These are phyloP conservation scores for Eupithecia pulchellata DNA, from an alignment of 2,888 invertebrate species.

Conservation along the genomic window DNA sequence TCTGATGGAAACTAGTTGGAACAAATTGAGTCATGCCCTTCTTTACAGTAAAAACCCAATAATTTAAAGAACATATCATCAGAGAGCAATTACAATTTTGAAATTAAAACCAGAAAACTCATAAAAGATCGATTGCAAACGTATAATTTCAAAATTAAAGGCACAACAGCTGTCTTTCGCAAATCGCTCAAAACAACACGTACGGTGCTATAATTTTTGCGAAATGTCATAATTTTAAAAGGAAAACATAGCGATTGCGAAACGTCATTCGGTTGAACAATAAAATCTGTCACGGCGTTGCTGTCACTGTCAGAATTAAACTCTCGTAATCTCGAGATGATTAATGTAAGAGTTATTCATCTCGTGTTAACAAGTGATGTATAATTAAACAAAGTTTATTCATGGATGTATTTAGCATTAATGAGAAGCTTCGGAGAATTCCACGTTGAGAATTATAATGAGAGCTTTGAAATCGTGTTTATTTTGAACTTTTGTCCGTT, in stretches of 20 bases:
- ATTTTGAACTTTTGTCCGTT: conserved; percentile 3
- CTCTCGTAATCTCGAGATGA: conserved; percentile 41
- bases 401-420: conserved; percentile 38
- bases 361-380: conserved; percentile 42
- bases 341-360: conserved; percentile 43
- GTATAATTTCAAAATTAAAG: conserved; percentile 41
- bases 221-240: conserved; percentile 36
- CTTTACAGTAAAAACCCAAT: conserved; percentile 7
- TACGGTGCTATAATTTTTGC: conserved; percentile 34
- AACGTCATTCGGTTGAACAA: conserved; percentile 33
- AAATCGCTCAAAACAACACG: conserved; percentile 41
- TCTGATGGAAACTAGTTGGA: neutral
- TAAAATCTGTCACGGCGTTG: conserved; percentile 32
- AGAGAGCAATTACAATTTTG: conserved; percentile 17
- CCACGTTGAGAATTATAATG: conserved; percentile 19
- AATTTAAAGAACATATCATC: conserved; percentile 25
- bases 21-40: neutral
- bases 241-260: conserved; percentile 31
- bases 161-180: conserved; percentile 39
- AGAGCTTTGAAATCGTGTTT: conserved; percentile 21
- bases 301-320: conserved; percentile 16
- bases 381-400: conserved; percentile 44
- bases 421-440: conserved; percentile 34
- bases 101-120: conserved; percentile 21
- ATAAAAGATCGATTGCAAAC: conserved; percentile 37